Conservation (phyloP, 2,113 vertebrate genomes). For the Astatotilapia flaviijosephi region DNA sequence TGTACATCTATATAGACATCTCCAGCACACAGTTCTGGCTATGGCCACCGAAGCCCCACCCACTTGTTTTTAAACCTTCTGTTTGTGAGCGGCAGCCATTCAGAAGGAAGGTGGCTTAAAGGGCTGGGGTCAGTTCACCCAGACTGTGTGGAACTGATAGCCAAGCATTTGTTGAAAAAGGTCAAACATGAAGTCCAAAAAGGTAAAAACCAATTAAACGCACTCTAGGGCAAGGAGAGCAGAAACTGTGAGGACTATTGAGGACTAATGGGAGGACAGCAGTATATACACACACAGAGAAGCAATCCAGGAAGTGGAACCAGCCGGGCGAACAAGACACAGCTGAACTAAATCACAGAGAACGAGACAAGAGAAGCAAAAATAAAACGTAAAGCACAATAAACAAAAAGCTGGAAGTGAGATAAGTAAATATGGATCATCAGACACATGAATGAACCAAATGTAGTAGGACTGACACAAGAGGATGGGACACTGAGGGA, state of each 20-base stretch:
- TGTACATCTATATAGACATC: not conserved
- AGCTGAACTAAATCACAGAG: not conserved
- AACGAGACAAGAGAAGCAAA: not conserved
- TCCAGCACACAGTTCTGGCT: not conserved
- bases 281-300: not conserved
- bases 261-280: not conserved
- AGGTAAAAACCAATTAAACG: not conserved
- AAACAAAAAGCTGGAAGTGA: not conserved
- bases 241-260: not conserved
- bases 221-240: rapidly evolving
- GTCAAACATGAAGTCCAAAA: not conserved
- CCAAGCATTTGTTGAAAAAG: not conserved
- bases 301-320: rapidly evolving
- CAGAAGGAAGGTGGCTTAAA: not conserved
- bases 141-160: not conserved
- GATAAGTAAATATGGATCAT: not conserved
- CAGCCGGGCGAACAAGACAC: rapidly evolving
- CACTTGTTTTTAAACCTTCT: not conserved
- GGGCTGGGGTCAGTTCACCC: not conserved
- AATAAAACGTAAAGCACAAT: not conserved
- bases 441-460: not conserved
- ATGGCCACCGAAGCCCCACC: not conserved
- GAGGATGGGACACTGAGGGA: not conserved
- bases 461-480: not conserved
- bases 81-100: not conserved